Percentiles rank a stretch among this genome's conserved stretches.
Evolutionary conservation across 2,113 vertebrate genomes (phyloP).

Genomic region (Xenopus borealis): DNA sequence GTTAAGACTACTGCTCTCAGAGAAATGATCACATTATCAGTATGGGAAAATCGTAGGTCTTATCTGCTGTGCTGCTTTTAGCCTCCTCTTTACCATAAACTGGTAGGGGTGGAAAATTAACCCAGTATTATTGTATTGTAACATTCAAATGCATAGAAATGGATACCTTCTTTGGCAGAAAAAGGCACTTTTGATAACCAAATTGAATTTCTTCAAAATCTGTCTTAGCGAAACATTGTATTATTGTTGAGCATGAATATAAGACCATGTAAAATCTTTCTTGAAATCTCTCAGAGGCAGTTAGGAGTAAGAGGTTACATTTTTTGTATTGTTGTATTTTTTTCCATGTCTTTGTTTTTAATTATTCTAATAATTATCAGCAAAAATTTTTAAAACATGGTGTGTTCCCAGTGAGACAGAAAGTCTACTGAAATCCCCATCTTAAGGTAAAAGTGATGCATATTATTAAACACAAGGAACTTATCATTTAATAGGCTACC

Average conservation of each 20-base stretch:
- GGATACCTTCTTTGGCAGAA: conserved; percentile 31
- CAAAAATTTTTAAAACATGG: too few species aligned
- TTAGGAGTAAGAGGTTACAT: conserved; percentile 29
- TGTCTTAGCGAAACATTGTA: conserved; percentile 13
- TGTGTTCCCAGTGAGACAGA: neutral
- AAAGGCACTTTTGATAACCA: conserved; percentile 32
- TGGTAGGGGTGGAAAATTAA: conserved; percentile 49
- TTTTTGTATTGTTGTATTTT: conserved; percentile 8
- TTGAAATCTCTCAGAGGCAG: conserved; percentile 37
- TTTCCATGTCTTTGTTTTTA: neutral
- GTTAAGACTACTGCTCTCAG: conserved; percentile 55
- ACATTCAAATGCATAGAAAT: conserved; percentile 7
- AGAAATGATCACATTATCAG: conserved; percentile 44
- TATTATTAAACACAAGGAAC: too few species aligned
- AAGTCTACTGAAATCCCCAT: neutral
- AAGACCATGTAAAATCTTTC: conserved; percentile 7
- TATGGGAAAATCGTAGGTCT: conserved; percentile 50
- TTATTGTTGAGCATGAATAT: conserved; percentile 12
- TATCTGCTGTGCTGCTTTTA: conserved; percentile 62
- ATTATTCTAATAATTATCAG: too few species aligned
- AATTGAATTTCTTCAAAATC: conserved; percentile 7
- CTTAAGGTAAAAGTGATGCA: neutral
- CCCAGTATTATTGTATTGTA: conserved; percentile 60
- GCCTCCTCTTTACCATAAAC: conserved; percentile 45
- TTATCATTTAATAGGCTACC: too few species aligned